Evolutionary conservation across 2,888 invertebrate species (phyloP), one percentile per base, ranked within the genome.

Genomic region (Tetragonisca angustula): DNA sequence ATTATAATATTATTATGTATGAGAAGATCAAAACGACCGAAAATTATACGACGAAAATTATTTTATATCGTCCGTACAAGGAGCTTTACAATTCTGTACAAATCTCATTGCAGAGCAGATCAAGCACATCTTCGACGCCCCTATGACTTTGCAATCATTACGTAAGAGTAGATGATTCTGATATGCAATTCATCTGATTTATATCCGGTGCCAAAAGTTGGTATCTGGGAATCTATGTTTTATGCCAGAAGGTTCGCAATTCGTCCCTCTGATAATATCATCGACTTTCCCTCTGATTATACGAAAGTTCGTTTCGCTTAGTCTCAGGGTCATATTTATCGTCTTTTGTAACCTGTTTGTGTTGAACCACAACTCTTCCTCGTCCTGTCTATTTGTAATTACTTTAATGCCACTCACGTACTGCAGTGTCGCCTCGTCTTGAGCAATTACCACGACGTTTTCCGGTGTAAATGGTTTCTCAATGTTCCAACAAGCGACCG

Each of bases 401-500:
- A 94, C 92, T 87, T 94, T 94, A 71, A 94, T 94, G 61, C 94
- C 93, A 75, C 94, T 94, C 82, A 94, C 91, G 90, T 94, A 94
- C 85, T 94, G 94, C 59, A 94, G 88, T 27, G 85, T 89, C 71
- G 87, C 89, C 78, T 91, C 92, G 81, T 94, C 94, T 83, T 92
- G 91, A 4, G 91, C 92, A 50, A 94, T 79, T 67, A 91, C 87
- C 49, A 93, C 93, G 64, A 94, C 89, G 88, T 94, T 93, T 54
- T 94, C 93, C 9, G 92, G 91, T 13, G 86, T 89, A 83, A 94
- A 94, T 50, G 94, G 93, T 74, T 90, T 91, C 84, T 92, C 92
- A 75, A 94, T 94, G 90, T 95, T 94, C 94, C 94, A 94, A 84
- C 94, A 95, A 49, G 94, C 94, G 36, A 95, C 85, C 2, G 95